Conservation (phyloP, 2,113 vertebrate genomes). For the Lipophrys pholis region DNA sequence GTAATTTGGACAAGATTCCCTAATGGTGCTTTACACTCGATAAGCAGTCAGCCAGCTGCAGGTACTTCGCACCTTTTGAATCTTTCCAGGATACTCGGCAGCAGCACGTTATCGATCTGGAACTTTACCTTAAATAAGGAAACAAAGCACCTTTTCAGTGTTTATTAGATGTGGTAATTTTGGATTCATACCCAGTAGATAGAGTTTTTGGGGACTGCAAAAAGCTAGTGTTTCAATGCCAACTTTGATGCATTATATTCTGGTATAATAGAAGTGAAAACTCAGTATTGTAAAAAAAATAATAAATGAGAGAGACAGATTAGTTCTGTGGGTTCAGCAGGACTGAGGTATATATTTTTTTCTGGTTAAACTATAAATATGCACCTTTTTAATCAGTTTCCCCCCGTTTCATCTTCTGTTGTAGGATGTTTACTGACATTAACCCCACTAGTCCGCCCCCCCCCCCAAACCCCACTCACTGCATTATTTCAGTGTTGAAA, state of each 20-base stretch:
- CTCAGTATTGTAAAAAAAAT: constrained; percentile 58
- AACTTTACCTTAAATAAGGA: background rate
- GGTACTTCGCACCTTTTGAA: constrained; percentile 53
- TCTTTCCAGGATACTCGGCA: constrained; percentile 45
- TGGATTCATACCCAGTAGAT: background rate
- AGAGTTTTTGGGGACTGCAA: constrained; percentile 3
- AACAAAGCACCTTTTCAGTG: constrained; percentile 20
- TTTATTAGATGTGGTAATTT: constrained; percentile 20
- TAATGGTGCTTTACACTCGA: constrained; percentile 57
- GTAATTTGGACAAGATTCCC: constrained; percentile 33
- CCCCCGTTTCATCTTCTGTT: constrained; percentile 20
- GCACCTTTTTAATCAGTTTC: constrained; percentile 42
- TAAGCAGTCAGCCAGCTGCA: constrained; percentile 85
- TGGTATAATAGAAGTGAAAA: constrained; percentile 33
- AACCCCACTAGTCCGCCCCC: no score
- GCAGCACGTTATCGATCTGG: constrained; percentile 9
- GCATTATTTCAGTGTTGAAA: constrained; percentile 58
- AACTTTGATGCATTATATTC: constrained; percentile 17
- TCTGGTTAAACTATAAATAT: constrained; percentile 22
- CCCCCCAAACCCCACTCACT: background rate
- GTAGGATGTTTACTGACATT: constrained; percentile 37
- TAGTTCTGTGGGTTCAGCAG: constrained; percentile 19
- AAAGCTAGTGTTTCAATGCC: constrained; percentile 31
- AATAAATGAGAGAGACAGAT: background rate
- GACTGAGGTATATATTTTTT: constrained; percentile 20